Conservation (phyloP, 2,797 vertebrate species). For the Holocentrus rufus region DNA sequence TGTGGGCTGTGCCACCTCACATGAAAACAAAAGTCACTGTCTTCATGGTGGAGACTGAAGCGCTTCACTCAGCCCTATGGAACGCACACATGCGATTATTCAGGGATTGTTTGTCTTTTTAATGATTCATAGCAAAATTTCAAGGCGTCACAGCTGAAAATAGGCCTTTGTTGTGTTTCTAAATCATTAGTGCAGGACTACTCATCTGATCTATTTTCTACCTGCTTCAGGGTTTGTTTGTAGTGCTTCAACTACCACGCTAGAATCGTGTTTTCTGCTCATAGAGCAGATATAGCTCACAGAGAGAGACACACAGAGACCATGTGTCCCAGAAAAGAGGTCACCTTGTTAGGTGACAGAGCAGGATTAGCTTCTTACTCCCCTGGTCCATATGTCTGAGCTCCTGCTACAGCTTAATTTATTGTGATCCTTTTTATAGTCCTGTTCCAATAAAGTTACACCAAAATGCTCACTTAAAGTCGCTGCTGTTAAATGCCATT, state of each 20-base stretch:
- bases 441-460: constrained; percentile 23
- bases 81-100: neutral
- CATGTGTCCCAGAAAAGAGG: constrained; percentile 75
- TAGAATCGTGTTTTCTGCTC: constrained; percentile 44
- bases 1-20: neutral
- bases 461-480: constrained; percentile 3
- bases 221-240: constrained; percentile 21
- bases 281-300: neutral
- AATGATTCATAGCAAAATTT: constrained; percentile 4
- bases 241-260: constrained; percentile 33
- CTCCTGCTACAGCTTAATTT: constrained; percentile 73
- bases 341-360: constrained; percentile 75
- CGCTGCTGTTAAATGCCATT: constrained; percentile 1
- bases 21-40: neutral
- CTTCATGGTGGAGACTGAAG: neutral
- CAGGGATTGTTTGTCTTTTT: constrained; percentile 10
- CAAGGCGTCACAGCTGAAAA: constrained; percentile 4
- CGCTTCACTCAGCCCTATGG: neutral
- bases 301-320: constrained; percentile 53
- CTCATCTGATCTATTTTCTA: constrained; percentile 38
- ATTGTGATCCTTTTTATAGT: constrained; percentile 60
- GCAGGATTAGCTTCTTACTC: constrained; percentile 79
- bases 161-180: constrained; percentile 24
- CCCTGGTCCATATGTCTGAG: constrained; percentile 77
- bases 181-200: constrained; percentile 29